Evolutionary conservation across 1,140 invertebrate species (phyloP).

Genomic region (Calosoma granatense): DNA sequence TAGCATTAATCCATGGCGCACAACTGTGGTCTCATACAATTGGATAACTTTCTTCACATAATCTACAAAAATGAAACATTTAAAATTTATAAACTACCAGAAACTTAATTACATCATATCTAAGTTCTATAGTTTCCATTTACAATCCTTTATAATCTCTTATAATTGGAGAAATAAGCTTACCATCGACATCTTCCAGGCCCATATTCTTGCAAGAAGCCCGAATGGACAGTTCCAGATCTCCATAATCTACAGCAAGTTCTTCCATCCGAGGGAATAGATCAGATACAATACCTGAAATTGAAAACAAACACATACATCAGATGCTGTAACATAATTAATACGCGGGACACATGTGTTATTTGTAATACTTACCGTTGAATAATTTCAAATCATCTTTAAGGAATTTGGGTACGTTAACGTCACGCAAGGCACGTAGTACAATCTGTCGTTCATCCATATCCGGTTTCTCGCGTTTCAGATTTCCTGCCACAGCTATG

Average conservation of each 20-base stretch:
- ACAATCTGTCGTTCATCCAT: constrained; percentile 46
- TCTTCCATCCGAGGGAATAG: constrained; percentile 56
- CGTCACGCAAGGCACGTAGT: constrained; percentile 53
- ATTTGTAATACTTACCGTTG: constrained; percentile 31
- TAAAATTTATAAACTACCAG: constrained; percentile 1
- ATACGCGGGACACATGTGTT: neutral
- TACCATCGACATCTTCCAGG: constrained; percentile 48
- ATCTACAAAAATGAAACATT: constrained; percentile 36
- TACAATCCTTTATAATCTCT: too few species aligned
- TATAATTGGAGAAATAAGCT: constrained; percentile 13
- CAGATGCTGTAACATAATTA: neutral
- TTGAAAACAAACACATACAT: constrained; percentile 12
- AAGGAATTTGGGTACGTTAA: constrained; percentile 66
- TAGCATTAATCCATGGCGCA: constrained; percentile 72
- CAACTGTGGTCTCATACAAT: constrained; percentile 73
- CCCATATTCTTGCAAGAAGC: constrained; percentile 30
- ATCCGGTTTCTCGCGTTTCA: constrained; percentile 54
- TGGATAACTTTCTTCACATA: constrained; percentile 68
- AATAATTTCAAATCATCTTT: constrained; percentile 59
- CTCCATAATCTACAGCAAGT: constrained; percentile 47
- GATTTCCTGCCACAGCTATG: constrained; percentile 55
- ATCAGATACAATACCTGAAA: constrained; percentile 58
- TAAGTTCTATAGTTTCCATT: too few species aligned
- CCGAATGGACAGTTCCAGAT: constrained; percentile 37
- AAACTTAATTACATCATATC: too few species aligned